Base-by-base conservation (phyloP, 2,888 invertebrate species). In the Eilema griseolum region DNA sequence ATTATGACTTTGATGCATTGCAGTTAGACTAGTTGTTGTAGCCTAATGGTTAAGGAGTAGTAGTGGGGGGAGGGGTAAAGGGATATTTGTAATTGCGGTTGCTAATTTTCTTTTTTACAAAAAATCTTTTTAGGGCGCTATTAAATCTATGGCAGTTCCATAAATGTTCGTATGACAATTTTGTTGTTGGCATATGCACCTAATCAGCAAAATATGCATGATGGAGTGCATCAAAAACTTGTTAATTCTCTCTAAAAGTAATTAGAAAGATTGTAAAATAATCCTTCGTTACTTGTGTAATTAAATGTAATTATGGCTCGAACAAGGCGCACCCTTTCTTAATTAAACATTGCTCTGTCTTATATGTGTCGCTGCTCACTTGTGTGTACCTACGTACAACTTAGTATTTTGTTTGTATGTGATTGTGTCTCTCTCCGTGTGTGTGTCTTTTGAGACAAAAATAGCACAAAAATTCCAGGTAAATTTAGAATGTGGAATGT, bases 281-380 rank as follows among this genome's bases (percentile, higher is more conserved):
- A 70, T 72, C 26, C 69, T 62, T 69, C 66, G 61, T 70, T 66
- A 75, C 73, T 74, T 75, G 74, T 75, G 78, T 74, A 78, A 81
- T 80, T 80, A 78, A 83, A 75, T 68, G 67, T 78, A 83, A 83
- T 83, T 80, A 83, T 78, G 77, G 73, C 60, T 69, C 64, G 73
- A 74, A 82, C 77, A 79, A 76, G 83, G 74, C 66, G 76, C 72
- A 71, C 72, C 73, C 73, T 75, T 73, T 75, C 79, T 81, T 83
- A 83, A 83, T 83, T 78, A 83, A 83, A 83, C 82, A 81, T 82
- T 77, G 75, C 76, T 80, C 74, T 77, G 68, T 72, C 20, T 68
- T 37, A 37, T 56, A 65, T 56, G 63, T 46, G 61, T 24, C 20
- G 3, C 28, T 24, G 37, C 14, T 33, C 26, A 46, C 16, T n/a